These are phyloP conservation scores for Scomber colias DNA, from an alignment of 2,113 vertebrate species.

Conservation along the genomic window DNA sequence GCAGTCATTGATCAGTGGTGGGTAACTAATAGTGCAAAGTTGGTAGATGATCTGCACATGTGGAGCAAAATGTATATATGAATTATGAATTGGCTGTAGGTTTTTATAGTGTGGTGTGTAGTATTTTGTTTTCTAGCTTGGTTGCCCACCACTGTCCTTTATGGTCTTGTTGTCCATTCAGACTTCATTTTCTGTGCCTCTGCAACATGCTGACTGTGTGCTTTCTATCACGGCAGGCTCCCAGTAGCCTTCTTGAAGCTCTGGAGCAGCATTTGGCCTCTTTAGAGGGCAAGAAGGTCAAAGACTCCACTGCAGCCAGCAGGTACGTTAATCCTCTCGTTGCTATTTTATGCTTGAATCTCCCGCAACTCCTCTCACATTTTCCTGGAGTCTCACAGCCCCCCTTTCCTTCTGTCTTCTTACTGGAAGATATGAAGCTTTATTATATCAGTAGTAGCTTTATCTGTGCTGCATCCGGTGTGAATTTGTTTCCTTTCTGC, in stretches of 20 bases:
- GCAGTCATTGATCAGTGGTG: constrained; percentile 73
- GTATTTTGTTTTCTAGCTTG: constrained; percentile 37
- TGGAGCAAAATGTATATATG: constrained; percentile 4
- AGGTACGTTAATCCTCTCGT: constrained; percentile 83
- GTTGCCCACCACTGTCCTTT: constrained; percentile 74
- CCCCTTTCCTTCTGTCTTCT: neutral
- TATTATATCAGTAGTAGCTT: constrained; percentile 6
- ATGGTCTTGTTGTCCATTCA: constrained; percentile 55
- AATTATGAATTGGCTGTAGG: constrained; percentile 37
- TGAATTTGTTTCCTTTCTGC: constrained; percentile 43
- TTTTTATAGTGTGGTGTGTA: constrained; percentile 14
- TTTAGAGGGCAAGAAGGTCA: constrained; percentile 99
- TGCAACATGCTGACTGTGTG: constrained; percentile 50
- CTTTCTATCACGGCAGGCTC: constrained; percentile 86
- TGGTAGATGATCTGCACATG: neutral
- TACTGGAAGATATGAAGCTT: neutral
- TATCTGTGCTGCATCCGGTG: constrained; percentile 1
- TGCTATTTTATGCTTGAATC: neutral
- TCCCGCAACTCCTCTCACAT: neutral
- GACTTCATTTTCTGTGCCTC: constrained; percentile 29
- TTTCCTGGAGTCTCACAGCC: neutral
- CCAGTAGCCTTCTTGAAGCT: constrained; percentile 98
- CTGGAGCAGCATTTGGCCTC: constrained; percentile 98
- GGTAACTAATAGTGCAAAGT: constrained; percentile 49
- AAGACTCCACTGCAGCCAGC: constrained; percentile 98